Evolutionary conservation across 1,140 invertebrate genomes (phyloP).

Genomic region (Ptiloglossa arizonensis): DNA sequence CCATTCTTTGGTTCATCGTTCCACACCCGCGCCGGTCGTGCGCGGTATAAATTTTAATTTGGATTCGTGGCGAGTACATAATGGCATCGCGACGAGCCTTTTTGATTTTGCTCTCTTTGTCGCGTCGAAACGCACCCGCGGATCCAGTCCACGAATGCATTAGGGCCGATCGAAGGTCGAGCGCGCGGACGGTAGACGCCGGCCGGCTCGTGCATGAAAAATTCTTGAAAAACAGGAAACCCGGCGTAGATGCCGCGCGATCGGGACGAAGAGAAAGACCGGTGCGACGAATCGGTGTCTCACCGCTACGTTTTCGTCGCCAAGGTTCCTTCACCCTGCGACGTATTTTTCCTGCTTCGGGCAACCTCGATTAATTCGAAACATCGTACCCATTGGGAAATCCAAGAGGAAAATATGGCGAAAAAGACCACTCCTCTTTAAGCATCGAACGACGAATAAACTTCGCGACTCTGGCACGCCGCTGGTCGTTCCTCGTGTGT

Average conservation of each 20-base stretch:
- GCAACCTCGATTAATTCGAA: not conserved
- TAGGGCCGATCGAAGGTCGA: slow-evolving; percentile 27
- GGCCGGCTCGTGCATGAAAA: not conserved
- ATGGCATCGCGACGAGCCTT: slow-evolving; percentile 29
- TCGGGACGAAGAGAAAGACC: not conserved
- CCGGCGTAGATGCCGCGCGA: not conserved
- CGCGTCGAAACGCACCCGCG: not conserved
- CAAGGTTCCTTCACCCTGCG: not conserved
- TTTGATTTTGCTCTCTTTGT: not conserved
- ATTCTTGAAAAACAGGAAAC: slow-evolving; percentile 7
- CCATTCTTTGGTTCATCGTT: too few species aligned
- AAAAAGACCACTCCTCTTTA: not conserved
- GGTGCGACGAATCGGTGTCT: not conserved
- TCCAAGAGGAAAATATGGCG: not conserved
- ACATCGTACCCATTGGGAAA: not conserved
- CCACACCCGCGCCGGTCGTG: not conserved
- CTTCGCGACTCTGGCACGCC: not conserved
- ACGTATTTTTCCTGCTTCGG: not conserved
- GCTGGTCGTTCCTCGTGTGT: not conserved
- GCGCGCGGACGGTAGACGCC: not conserved
- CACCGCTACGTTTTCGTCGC: not conserved
- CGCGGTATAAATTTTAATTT: slow-evolving; percentile 40
- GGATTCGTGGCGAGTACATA: slow-evolving; percentile 13
- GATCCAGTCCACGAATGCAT: not conserved
- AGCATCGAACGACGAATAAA: not conserved